Evolutionary conservation across 2,797 vertebrate species (phyloP), one percentile per base, ranked within the genome.

Genomic region (Mus caroli): DNA sequence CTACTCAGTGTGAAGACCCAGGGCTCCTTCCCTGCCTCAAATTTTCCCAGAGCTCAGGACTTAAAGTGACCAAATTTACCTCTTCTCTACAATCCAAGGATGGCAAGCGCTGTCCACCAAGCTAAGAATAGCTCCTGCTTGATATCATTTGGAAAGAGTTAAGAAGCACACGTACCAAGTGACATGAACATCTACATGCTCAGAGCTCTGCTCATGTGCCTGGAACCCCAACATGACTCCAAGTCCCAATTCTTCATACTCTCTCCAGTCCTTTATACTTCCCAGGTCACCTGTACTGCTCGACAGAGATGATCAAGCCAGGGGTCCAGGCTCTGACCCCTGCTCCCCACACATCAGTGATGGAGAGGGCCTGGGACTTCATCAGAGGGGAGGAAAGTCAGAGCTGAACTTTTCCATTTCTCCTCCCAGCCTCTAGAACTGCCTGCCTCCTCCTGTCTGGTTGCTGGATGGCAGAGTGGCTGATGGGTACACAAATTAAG

Each of bases 401-500:
- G 22, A 7, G 67, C 75, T 73, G n/a, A 83, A 0, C 19, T 88
- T 88, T 84, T 56, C 90, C 60, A 24, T 93, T 62, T 88, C 60
- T 75, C n/a, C 43, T 31, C 52, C 31, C 24, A n/a, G 40, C 52
- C 31, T 62, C 91, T 90, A 84, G 67, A 85, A 92, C 88, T 64
- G 2, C 34, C 90, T 54, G 3, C 19, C 10, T 60, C 80, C 14
- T 90, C 87, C 37, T 94, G 84, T 92, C 64, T 88, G 62, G 76
- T 64, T 22, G 3, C 40, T 31, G 0, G 60, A 62, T 67, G 52
- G 85, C 64, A 26, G 84, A 54, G 28, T 15, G n/a, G 40, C 24
- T n/a, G 28, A 13, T 37, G 82, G 87, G n/a, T 86, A 40, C 52
- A 67, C 91, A 93, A 97, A 95, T 37, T 93, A 52, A 96, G 75